Evolutionary conservation across 1,140 invertebrate genomes (phyloP).

Genomic region (Epicauta chinensis): DNA sequence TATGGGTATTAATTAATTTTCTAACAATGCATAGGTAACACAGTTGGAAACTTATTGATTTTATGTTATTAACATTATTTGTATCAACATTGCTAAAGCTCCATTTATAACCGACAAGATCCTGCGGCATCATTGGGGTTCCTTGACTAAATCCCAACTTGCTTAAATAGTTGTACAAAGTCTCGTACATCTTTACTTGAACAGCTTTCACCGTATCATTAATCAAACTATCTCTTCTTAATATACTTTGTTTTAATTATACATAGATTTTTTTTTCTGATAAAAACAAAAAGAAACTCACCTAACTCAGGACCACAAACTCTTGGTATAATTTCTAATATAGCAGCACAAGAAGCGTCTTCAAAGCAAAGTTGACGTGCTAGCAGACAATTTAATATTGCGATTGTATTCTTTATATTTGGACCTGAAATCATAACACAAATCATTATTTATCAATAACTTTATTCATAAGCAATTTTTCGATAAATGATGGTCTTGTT

Average conservation of each 20-base stretch:
- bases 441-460: slow-evolving; percentile 28
- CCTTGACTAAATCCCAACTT: too few species aligned
- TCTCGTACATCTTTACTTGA: slow-evolving; percentile 10
- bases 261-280: neutral
- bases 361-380: slow-evolving; percentile 80
- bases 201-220: slow-evolving; percentile 8
- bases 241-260: slow-evolving; percentile 6
- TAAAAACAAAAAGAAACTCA: slow-evolving; percentile 47
- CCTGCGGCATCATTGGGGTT: too few species aligned
- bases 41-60: too few species aligned
- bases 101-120: too few species aligned
- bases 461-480: slow-evolving; percentile 9
- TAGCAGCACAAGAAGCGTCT: slow-evolving; percentile 78
- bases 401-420: slow-evolving; percentile 63
- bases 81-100: too few species aligned
- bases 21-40: too few species aligned
- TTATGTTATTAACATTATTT: too few species aligned
- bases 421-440: slow-evolving; percentile 56
- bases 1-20: too few species aligned
- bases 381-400: slow-evolving; percentile 77
- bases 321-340: slow-evolving; percentile 80
- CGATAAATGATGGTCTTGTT: slow-evolving; percentile 5
- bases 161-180: too few species aligned
- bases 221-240: slow-evolving; percentile 12
- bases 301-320: slow-evolving; percentile 83